phyloP scores from a whole-genome alignment of 2,888 invertebrate species.

The Apoda limacodes region DNA sequence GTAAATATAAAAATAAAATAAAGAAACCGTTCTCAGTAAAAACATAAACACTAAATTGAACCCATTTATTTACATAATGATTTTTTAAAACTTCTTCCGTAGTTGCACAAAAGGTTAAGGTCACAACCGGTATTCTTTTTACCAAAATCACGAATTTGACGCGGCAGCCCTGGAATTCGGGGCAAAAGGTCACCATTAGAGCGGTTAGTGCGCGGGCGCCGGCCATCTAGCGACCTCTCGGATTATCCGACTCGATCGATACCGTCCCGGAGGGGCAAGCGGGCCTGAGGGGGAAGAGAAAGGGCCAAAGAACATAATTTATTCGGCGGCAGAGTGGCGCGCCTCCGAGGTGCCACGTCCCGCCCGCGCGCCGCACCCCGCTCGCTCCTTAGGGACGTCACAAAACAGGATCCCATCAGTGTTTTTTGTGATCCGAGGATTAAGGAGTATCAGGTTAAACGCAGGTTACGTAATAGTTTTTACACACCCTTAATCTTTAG shows the following conservation, averaged over 20 bases:
- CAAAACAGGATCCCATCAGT: slow-evolving; percentile 40
- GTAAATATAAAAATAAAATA: too few relatives aligned
- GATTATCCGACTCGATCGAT: slow-evolving; percentile 62
- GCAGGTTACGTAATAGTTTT: slow-evolving; percentile 61
- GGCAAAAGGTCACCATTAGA: slow-evolving; percentile 44
- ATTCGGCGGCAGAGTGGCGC: slow-evolving; percentile 68
- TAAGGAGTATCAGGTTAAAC: slow-evolving; percentile 58
- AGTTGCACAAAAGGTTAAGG: too few relatives aligned
- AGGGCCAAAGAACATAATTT: slow-evolving; percentile 43
- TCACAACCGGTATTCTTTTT: too few relatives aligned
- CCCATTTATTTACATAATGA: too few relatives aligned
- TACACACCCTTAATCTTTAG: slow-evolving; percentile 54
- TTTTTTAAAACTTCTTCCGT: too few relatives aligned
- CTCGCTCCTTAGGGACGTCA: slow-evolving; percentile 28
- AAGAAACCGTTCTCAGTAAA: too few relatives aligned
- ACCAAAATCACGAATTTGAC: too few relatives aligned
- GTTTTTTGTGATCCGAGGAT: slow-evolving; percentile 49
- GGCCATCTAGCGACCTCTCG: slow-evolving; percentile 50
- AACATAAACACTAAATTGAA: too few relatives aligned
- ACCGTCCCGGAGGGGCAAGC: slow-evolving; percentile 33
- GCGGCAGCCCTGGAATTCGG: too few relatives aligned
- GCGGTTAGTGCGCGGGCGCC: slow-evolving; percentile 35
- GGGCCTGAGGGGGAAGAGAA: slow-evolving; percentile 26
- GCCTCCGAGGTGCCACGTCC: slow-evolving; percentile 35
- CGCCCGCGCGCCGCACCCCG: slow-evolving; percentile 20